A percentile compares a stretch with the other conserved stretches of the same genome.
Evolutionary conservation across 2,888 invertebrate genomes (phyloP).

Genomic region (Drosophila nr. perissopoda): DNA sequence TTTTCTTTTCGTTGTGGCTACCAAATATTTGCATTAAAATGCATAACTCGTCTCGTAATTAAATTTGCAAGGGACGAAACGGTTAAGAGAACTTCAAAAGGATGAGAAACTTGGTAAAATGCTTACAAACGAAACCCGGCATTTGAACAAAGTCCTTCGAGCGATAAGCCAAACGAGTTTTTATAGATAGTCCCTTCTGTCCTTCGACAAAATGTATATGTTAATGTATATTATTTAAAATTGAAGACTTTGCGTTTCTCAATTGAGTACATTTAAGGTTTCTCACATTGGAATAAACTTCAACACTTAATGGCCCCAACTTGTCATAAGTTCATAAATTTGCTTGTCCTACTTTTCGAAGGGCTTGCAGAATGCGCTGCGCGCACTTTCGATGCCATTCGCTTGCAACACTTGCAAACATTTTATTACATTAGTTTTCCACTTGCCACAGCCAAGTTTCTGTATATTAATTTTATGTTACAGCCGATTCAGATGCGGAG

Average conservation of each 20-base stretch:
- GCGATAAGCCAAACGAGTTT: neutral
- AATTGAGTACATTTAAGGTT: neutral
- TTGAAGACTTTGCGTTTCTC: neutral
- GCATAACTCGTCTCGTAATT: slow-evolving; percentile 59
- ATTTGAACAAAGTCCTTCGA: neutral
- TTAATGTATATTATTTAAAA: neutral
- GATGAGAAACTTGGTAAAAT: neutral
- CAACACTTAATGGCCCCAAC: neutral
- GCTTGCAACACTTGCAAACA: slow-evolving; percentile 17
- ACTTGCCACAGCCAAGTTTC: slow-evolving; percentile 12
- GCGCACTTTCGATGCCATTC: slow-evolving; percentile 13
- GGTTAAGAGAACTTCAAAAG: neutral
- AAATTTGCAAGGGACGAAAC: slow-evolving; percentile 35
- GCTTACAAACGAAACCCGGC: neutral
- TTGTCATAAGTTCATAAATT: neutral
- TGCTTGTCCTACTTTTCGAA: slow-evolving; percentile 27
- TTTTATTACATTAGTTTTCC: slow-evolving; percentile 50
- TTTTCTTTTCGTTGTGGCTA: slow-evolving; percentile 24
- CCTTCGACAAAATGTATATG: neutral
- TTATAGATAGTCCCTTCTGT: neutral
- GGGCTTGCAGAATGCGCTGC: slow-evolving; percentile 27
- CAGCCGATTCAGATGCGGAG: slow-evolving; percentile 85
- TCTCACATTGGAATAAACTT: neutral
- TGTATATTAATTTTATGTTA: neutral
- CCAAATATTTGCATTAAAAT: slow-evolving; percentile 67